phyloP scores from a whole-genome alignment of 1,140 invertebrate genomes.

The Cydia amplana region DNA sequence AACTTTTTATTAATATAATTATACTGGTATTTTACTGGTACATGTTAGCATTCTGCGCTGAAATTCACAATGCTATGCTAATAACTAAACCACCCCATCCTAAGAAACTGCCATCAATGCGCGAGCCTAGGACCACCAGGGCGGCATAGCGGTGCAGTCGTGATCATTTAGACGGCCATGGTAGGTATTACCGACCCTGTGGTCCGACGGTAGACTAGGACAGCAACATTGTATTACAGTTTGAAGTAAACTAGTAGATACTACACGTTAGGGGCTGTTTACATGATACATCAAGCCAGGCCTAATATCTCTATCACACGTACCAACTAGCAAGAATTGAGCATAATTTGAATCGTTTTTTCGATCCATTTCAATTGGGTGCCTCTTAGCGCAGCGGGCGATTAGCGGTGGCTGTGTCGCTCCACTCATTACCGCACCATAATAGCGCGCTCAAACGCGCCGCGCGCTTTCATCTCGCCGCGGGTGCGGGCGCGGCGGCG shows the following conservation, averaged over 20 bases:
- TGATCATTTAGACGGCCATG: neutral
- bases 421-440: conserved; percentile 68
- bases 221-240: neutral
- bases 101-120: too few relatives aligned
- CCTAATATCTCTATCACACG: conserved; percentile 7
- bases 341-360: conserved; percentile 29
- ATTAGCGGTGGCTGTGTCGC: conserved; percentile 72
- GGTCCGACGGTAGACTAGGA: neutral
- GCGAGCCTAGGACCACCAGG: too few relatives aligned
- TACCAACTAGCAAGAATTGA: conserved; percentile 1
- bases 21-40: too few relatives aligned
- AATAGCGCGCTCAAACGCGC: conserved; percentile 71
- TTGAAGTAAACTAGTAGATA: too few relatives aligned
- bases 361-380: conserved; percentile 33
- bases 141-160: neutral
- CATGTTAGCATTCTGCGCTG: too few relatives aligned
- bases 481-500: conserved; percentile 31
- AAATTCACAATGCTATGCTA: too few relatives aligned
- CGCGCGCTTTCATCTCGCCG: conserved; percentile 73
- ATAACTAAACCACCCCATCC: too few relatives aligned
- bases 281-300: too few relatives aligned
- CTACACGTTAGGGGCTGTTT: too few relatives aligned
- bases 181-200: neutral
- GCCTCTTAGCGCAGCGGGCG: conserved; percentile 43
- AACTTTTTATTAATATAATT: too few relatives aligned